A percentile compares a stretch with the other conserved stretches of the same genome.
Evolutionary conservation across 2,888 invertebrate genomes (phyloP).

Genomic region (Cephalotes varians): DNA sequence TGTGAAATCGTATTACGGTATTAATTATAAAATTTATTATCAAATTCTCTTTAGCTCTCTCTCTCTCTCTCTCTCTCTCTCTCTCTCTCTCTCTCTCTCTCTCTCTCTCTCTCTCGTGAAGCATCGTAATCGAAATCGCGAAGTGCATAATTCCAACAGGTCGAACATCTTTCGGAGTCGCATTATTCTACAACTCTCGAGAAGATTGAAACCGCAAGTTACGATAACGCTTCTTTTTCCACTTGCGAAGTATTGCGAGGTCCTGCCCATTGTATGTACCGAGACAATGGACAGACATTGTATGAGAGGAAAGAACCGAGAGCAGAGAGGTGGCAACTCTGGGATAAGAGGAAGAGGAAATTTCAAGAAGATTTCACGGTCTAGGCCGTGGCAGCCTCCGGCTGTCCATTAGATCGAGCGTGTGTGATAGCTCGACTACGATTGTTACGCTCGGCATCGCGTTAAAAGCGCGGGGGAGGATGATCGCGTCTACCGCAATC

Average conservation of each 20-base stretch:
- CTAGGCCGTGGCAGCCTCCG: constrained; percentile 52
- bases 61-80: neutral
- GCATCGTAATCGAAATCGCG: neutral
- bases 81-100: neutral
- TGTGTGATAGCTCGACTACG: constrained; percentile 59
- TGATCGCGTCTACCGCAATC: constrained; percentile 35
- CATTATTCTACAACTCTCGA: constrained; percentile 25
- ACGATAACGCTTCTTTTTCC: constrained; percentile 50
- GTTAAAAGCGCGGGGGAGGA: constrained; percentile 44
- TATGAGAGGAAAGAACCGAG: constrained; percentile 22
- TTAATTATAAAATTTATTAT: constrained; percentile 6
- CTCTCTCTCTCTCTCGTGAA: too few species aligned
- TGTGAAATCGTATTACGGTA: neutral
- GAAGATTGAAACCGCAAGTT: constrained; percentile 23
- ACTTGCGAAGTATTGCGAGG: constrained; percentile 47
- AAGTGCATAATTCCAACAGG: neutral
- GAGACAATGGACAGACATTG: constrained; percentile 66
- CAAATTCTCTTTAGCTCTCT: neutral
- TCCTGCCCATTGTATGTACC: constrained; percentile 62
- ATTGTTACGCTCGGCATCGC: constrained; percentile 59
- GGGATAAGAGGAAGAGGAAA: constrained; percentile 41
- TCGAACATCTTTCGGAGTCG: neutral
- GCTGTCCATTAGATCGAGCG: constrained; percentile 70
- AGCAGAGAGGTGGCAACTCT: constrained; percentile 30
- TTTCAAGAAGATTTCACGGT: constrained; percentile 25